Evolutionary conservation across 2,888 invertebrate species (phyloP).

Genomic region (Linnaemya vulpina): DNA sequence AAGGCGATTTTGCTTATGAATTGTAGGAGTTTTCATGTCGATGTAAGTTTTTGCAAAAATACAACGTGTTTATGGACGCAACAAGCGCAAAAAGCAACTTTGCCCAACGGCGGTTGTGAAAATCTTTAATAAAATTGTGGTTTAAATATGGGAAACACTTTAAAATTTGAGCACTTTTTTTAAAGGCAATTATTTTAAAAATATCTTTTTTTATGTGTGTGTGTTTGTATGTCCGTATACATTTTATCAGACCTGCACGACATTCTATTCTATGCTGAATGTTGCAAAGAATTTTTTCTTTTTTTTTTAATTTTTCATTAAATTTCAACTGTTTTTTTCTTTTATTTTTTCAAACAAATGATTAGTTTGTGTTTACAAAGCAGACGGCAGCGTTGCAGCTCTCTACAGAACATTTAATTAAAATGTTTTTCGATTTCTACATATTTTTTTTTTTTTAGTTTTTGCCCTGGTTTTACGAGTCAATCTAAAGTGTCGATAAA

Average conservation of each 20-base stretch:
- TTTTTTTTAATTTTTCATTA: background rate
- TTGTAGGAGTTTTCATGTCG: no score
- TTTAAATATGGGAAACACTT: background rate
- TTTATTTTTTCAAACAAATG: conserved; percentile 53
- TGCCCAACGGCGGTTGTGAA: no score
- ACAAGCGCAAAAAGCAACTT: no score
- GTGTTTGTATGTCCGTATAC: background rate
- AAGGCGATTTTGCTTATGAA: no score
- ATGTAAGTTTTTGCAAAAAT: no score
- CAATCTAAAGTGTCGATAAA: conserved; percentile 21
- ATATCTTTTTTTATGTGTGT: background rate
- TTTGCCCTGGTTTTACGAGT: conserved; percentile 6
- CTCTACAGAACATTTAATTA: conserved; percentile 47
- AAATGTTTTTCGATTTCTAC: conserved; percentile 36
- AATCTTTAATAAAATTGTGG: background rate
- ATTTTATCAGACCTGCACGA: background rate
- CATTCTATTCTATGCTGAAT: background rate
- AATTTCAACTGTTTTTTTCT: conserved; percentile 49
- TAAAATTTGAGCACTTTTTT: background rate
- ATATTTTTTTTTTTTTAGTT: background rate
- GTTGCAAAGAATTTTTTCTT: conserved; percentile 7
- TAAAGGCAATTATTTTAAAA: background rate
- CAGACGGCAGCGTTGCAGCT: conserved; percentile 19
- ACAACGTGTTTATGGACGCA: no score
- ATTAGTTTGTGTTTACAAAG: conserved; percentile 54